Conservation (phyloP, 2,888 invertebrate genomes). For the Drosophila stalkeri region DNA sequence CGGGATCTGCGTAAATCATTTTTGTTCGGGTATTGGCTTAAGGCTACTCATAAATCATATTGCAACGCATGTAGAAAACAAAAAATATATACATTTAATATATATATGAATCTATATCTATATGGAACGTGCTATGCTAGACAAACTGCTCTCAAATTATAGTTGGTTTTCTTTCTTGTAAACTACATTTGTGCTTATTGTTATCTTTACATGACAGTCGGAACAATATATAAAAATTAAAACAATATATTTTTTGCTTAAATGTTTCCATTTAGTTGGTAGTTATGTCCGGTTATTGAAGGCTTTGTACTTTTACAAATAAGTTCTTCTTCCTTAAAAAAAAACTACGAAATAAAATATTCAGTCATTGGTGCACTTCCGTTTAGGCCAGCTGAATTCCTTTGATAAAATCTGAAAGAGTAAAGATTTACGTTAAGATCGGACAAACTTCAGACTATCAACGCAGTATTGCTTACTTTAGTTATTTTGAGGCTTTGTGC, state of each 20-base stretch:
- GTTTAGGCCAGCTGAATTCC: constrained; percentile 2
- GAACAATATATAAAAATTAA: constrained; percentile 9
- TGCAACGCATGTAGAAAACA: constrained; percentile 8
- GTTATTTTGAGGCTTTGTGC: constrained; percentile 36
- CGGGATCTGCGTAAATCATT: constrained; percentile 51
- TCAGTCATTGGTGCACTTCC: constrained; percentile 6
- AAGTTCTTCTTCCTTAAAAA: neutral
- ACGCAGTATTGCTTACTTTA: neutral
- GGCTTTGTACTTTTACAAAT: constrained; percentile 19
- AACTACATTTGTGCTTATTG: constrained; percentile 21
- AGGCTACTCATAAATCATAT: constrained; percentile 13
- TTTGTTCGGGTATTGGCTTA: constrained; percentile 35
- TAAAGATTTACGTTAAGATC: neutral
- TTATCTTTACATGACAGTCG: constrained; percentile 30
- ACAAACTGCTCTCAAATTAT: constrained; percentile 41
- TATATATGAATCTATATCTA: neutral
- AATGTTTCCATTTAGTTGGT: neutral
- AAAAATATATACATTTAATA: constrained; percentile 2
- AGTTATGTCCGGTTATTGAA: constrained; percentile 7
- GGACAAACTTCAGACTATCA: neutral
- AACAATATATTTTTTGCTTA: neutral
- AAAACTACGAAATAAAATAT: constrained; percentile 2
- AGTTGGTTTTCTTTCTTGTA: constrained; percentile 23
- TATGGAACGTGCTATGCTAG: constrained; percentile 7
- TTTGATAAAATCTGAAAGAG: constrained; percentile 1